A percentile compares a stretch with the other conserved stretches of the same genome.
Evolutionary conservation across 1,140 invertebrate genomes (phyloP).

Genomic region (Drosophila trapezifrons): DNA sequence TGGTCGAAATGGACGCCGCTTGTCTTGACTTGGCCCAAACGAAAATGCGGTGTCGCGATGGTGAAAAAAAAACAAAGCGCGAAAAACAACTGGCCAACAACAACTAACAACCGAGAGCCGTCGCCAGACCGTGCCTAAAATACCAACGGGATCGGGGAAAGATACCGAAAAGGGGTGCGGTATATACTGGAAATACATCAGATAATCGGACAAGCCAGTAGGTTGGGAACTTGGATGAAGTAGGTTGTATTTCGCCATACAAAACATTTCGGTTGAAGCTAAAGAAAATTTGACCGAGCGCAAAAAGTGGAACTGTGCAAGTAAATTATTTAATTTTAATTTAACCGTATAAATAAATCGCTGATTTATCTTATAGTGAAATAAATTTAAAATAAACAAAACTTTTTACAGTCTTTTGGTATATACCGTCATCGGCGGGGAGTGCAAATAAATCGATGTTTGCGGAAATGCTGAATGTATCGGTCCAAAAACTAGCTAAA

Average conservation of each 20-base stretch:
- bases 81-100: conserved; percentile 10
- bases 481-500: too few species aligned
- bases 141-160: not conserved
- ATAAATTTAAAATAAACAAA: too few species aligned
- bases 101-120: conserved; percentile 3
- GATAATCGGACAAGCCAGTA: not conserved
- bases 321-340: too few species aligned
- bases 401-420: too few species aligned
- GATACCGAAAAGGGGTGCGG: not conserved
- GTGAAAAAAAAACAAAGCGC: conserved; percentile 10
- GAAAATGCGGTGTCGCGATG: not conserved
- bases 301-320: too few species aligned
- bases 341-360: too few species aligned
- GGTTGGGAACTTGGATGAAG: not conserved
- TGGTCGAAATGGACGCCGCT: conserved; percentile 16
- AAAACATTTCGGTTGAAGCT: too few species aligned
- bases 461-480: not conserved
- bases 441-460: not conserved
- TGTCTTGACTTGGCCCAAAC: conserved; percentile 16
- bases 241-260: not conserved
- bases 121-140: not conserved
- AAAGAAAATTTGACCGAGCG: too few species aligned
- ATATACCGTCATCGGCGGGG: too few species aligned
- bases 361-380: too few species aligned
- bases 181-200: not conserved